These are phyloP conservation scores for Diplosoma virens DNA, from an alignment of 23 tunicate genomes.

Conservation along the genomic window DNA sequence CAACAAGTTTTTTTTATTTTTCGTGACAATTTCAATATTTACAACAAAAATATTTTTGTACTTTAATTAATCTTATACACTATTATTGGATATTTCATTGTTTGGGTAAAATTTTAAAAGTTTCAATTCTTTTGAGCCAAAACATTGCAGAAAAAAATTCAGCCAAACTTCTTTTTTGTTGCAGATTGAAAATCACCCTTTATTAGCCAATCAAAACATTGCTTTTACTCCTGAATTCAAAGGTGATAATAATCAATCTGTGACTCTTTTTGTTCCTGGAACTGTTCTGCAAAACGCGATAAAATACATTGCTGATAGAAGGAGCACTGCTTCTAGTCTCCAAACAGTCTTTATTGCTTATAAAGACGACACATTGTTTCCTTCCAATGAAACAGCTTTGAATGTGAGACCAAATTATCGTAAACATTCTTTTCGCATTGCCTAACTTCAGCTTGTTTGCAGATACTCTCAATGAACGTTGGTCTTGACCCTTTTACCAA, in stretches of 20 bases:
- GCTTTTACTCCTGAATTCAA: not conserved
- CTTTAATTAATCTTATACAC: too few relatives aligned
- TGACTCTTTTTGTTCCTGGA: not conserved
- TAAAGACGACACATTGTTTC: not conserved
- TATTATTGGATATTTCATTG: too few relatives aligned
- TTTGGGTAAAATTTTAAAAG: too few relatives aligned
- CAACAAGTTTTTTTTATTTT: too few relatives aligned
- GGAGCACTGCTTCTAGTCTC: not conserved
- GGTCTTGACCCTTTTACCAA: not conserved
- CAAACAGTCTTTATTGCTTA: not conserved
- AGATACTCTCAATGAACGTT: constrained; percentile 14
- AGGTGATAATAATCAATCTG: not conserved
- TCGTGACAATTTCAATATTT: too few relatives aligned
- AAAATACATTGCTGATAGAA: not conserved
- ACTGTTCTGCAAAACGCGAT: not conserved
- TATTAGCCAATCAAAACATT: too few relatives aligned
- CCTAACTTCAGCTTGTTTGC: not conserved
- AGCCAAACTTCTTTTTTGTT: too few relatives aligned
- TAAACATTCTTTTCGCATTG: not conserved
- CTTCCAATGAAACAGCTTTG: not conserved
- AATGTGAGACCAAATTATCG: constrained; percentile 1
- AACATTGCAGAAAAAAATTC: too few relatives aligned
- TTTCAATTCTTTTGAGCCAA: too few relatives aligned
- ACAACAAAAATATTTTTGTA: too few relatives aligned
- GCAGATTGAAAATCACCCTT: too few relatives aligned